Conservation (phyloP, 2,113 vertebrate genomes). For the Phycodurus eques region DNA sequence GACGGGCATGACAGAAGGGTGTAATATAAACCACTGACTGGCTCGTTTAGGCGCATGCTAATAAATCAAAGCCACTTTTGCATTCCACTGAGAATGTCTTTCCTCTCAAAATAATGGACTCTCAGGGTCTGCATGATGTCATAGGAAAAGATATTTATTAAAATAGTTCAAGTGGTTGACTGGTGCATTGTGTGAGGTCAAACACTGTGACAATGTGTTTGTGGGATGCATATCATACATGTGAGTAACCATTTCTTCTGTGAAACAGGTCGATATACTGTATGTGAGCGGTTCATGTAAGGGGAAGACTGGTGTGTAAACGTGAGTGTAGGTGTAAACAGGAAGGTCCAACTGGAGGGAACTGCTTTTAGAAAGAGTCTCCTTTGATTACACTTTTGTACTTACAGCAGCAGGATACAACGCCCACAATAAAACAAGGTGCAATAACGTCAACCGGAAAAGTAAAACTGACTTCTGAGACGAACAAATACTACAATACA, state of each 20-base stretch:
- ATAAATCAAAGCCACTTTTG: constrained; percentile 10
- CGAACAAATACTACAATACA: constrained; percentile 9
- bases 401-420: constrained; percentile 52
- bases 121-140: constrained; percentile 22
- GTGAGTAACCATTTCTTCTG: background rate
- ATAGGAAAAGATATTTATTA: constrained; percentile 38
- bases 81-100: background rate
- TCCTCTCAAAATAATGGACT: background rate
- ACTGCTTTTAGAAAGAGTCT: constrained; percentile 49
- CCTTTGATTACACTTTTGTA: constrained; percentile 59
- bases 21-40: background rate
- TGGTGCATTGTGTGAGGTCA: constrained; percentile 19
- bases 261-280: background rate
- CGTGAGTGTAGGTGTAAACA: constrained; percentile 45
- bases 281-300: background rate
- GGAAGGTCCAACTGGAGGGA: constrained; percentile 37
- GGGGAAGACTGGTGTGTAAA: background rate
- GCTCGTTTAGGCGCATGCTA: background rate
- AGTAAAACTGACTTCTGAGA: constrained; percentile 41
- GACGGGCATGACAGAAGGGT: background rate
- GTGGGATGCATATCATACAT: background rate
- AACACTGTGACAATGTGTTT: background rate
- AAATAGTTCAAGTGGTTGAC: constrained; percentile 15
- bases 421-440: constrained; percentile 50
- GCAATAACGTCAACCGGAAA: constrained; percentile 35